A percentile compares a stretch with the other conserved stretches of the same genome.
Conservation (phyloP, 1,140 invertebrate genomes). For the Carcinoscorpius rotundicauda region DNA sequence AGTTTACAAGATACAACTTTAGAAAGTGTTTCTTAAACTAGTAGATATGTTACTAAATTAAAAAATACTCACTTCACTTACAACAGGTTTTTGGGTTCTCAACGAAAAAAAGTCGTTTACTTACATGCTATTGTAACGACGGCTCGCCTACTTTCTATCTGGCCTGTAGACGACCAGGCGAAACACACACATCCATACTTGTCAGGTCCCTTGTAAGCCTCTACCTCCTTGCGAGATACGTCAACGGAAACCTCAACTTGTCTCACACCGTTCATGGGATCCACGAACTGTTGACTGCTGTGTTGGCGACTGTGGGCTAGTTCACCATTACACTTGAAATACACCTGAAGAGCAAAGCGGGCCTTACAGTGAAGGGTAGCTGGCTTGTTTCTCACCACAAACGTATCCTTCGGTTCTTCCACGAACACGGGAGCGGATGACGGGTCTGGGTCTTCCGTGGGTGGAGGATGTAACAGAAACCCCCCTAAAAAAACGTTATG, state of each 20-base stretch:
- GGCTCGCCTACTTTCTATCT: slow-evolving; percentile 66
- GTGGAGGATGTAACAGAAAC: slow-evolving; percentile 21
- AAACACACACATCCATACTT: slow-evolving; percentile 71
- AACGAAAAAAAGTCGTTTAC: slow-evolving; percentile 27
- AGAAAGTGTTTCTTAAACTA: too few species aligned
- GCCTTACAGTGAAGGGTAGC: slow-evolving; percentile 73
- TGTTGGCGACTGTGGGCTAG: slow-evolving; percentile 46
- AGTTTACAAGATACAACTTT: too few species aligned
- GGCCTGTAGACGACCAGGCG: slow-evolving; percentile 60
- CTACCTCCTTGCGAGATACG: slow-evolving; percentile 75
- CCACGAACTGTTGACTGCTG: slow-evolving; percentile 51
- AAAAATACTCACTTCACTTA: too few species aligned
- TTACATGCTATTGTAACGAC: slow-evolving; percentile 78
- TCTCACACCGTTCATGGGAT: slow-evolving; percentile 69
- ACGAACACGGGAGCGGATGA: slow-evolving; percentile 60
- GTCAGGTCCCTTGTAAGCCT: slow-evolving; percentile 76
- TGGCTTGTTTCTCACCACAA: slow-evolving; percentile 76
- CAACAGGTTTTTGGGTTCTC: too few species aligned
- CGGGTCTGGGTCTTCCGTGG: slow-evolving; percentile 20
- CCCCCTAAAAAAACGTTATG: slow-evolving; percentile 7
- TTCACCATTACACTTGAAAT: slow-evolving; percentile 75
- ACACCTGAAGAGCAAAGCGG: slow-evolving; percentile 60
- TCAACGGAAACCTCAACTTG: slow-evolving; percentile 74
- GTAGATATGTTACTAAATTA: too few species aligned
- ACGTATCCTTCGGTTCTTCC: slow-evolving; percentile 67